Base-by-base conservation (phyloP, 2,888 invertebrate species). In the Cabera pusaria region DNA sequence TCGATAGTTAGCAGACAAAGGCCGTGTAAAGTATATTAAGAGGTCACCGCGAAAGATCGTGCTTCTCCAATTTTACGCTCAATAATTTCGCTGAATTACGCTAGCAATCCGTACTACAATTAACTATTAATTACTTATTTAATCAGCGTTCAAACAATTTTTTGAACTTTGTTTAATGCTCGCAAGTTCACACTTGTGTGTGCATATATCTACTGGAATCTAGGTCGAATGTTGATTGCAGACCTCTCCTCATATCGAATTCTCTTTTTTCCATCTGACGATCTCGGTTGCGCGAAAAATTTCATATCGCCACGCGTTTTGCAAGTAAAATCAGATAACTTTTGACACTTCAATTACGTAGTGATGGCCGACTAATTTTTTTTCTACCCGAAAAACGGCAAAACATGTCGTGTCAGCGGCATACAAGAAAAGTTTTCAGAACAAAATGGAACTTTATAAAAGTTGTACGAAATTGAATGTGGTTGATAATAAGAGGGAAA, bases 251-350 rank as follows among this genome's bases (percentile, higher is more conserved):
- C 84, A 86, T 86, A 87, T 85, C 76, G 81, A 85, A 86, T 88
- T 86, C 83, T 75, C 77, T 82, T 87, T 87, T 85, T 86, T 74
- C 73, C 74, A 58, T 61, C 67, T 64, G 74, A 66, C 85, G 78
- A 81, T 81, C 70, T 73, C 79, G 74, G 67, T 59, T 63, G 72
- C 74, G 81, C 78, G 78, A 84, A 83, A 85, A 81, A 85, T 87
- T 87, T 85, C 84, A 85, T 84, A 85, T 79, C 75, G 76, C 76
- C 69, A 74, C 74, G 75, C 79, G 79, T 72, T 87, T 87, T 87
- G 88, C 86, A 87, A 88, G 88, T 87, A 81, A 87, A 87, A 88
- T 88, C 86, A 86, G 84, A 82, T 76, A 88, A 88, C 85, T 88
- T 88, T 87, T 88, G 88, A 87, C 88, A 87, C 85, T 85, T 83